phyloP scores from a whole-genome alignment of 2,888 invertebrate species.

The Cerastis rubricosa region DNA sequence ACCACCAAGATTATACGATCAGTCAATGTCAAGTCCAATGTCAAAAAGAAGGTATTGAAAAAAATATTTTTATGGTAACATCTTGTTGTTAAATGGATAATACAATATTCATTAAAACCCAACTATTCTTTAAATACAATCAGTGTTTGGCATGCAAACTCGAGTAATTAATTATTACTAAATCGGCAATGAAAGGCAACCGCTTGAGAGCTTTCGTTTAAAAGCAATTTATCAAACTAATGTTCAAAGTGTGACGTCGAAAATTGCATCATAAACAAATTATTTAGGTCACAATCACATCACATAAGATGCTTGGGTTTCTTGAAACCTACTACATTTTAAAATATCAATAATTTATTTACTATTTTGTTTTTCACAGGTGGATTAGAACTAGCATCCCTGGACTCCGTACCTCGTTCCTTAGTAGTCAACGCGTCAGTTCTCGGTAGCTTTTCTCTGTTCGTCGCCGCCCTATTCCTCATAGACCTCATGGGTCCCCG shows the following conservation, averaged over 20 bases:
- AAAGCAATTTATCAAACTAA: constrained; percentile 44
- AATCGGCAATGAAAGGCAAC: constrained; percentile 37
- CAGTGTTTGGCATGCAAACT: constrained; percentile 38
- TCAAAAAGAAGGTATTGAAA: background rate
- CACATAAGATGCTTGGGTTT: background rate
- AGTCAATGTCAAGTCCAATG: background rate
- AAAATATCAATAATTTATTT: background rate
- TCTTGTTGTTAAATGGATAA: background rate
- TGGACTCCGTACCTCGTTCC: constrained; percentile 93
- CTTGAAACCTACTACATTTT: background rate
- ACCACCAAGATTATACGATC: background rate
- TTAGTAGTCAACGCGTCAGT: constrained; percentile 94
- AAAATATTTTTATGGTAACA: background rate
- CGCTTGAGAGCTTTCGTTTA: constrained; percentile 44
- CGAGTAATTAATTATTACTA: constrained; percentile 39
- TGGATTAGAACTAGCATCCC: constrained; percentile 92
- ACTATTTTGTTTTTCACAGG: constrained; percentile 80
- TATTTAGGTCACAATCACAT: background rate
- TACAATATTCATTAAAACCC: background rate
- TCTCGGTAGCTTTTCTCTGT: constrained; percentile 92
- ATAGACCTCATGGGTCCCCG: constrained; percentile 92
- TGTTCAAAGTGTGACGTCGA: constrained; percentile 16
- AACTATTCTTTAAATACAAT: background rate
- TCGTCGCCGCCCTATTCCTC: constrained; percentile 93
- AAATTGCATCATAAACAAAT: constrained; percentile 28